Evolutionary conservation across 2,113 vertebrate species (phyloP).

Genomic region (Lanius ludovicianus): DNA sequence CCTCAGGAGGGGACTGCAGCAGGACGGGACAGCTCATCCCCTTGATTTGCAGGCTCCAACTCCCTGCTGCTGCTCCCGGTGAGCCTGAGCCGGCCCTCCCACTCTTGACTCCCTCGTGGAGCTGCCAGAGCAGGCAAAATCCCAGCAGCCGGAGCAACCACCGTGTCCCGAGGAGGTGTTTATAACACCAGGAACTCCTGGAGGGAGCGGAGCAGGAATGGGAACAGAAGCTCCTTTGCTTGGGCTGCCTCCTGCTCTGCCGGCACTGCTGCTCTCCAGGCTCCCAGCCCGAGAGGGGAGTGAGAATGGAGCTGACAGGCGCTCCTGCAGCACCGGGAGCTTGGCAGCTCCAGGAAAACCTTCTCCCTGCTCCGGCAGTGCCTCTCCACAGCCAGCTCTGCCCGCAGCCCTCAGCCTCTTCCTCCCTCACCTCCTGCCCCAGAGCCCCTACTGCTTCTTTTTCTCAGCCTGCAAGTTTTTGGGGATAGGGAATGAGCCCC

Average conservation of each 20-base stretch:
- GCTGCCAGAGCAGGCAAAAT: neutral
- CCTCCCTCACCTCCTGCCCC: neutral
- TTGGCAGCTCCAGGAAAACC: neutral
- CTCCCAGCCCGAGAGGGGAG: neutral
- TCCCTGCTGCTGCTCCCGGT: neutral
- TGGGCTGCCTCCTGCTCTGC: neutral
- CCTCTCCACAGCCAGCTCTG: neutral
- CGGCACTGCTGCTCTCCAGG: neutral
- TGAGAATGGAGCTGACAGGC: neutral
- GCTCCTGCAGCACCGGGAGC: neutral
- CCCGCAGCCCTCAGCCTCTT: neutral
- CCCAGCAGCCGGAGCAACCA: neutral
- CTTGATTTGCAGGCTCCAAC: neutral
- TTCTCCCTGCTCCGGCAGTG: neutral
- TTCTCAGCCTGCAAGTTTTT: neutral
- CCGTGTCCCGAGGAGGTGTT: neutral
- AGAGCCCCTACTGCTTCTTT: rapidly evolving
- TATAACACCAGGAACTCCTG: neutral
- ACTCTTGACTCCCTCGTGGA: neutral
- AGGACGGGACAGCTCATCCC: neutral
- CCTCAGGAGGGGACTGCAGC: neutral
- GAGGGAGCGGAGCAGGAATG: neutral
- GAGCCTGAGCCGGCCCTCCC: rapidly evolving
- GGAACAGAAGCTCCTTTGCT: slow-evolving; percentile 22
- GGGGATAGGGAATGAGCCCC: neutral